These are phyloP conservation scores for Napeogenes inachia DNA, from an alignment of 2,888 invertebrate genomes.

Conservation along the genomic window DNA sequence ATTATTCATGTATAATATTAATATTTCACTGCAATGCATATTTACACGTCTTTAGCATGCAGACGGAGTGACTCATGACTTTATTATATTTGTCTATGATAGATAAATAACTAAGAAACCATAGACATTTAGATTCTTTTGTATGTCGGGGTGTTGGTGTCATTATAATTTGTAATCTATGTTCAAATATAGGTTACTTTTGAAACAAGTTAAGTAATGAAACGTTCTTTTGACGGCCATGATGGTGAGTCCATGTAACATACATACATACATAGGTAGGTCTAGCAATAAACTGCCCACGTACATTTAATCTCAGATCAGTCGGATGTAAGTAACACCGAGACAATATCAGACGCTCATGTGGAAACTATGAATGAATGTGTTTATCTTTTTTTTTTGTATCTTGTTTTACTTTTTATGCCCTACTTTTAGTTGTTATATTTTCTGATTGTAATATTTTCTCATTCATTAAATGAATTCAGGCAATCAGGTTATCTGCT, in stretches of 20 bases:
- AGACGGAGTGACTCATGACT: not conserved
- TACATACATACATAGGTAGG: constrained; percentile 10
- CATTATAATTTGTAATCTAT: too few species aligned
- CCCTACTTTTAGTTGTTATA: not conserved
- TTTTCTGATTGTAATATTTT: constrained; percentile 1
- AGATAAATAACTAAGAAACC: not conserved
- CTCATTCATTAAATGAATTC: too few species aligned
- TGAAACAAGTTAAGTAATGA: too few species aligned
- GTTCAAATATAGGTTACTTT: too few species aligned
- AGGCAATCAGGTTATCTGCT: too few species aligned
- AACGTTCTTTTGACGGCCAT: too few species aligned
- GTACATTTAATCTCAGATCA: constrained; percentile 24
- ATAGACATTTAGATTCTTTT: not conserved
- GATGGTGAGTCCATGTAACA: not conserved
- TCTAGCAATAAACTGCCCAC: constrained; percentile 20
- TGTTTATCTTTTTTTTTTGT: constrained; percentile 2
- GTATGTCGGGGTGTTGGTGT: not conserved
- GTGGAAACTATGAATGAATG: constrained; percentile 29
- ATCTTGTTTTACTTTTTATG: constrained; percentile 1
- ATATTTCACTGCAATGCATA: not conserved
- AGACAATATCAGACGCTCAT: constrained; percentile 22
- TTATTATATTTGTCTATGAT: constrained; percentile 1
- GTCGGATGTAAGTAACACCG: constrained; percentile 22
- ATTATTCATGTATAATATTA: constrained; percentile 1
- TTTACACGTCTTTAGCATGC: not conserved